Conservation (phyloP, 2,888 invertebrate genomes). For the Rambutsinella grinnellia region DNA sequence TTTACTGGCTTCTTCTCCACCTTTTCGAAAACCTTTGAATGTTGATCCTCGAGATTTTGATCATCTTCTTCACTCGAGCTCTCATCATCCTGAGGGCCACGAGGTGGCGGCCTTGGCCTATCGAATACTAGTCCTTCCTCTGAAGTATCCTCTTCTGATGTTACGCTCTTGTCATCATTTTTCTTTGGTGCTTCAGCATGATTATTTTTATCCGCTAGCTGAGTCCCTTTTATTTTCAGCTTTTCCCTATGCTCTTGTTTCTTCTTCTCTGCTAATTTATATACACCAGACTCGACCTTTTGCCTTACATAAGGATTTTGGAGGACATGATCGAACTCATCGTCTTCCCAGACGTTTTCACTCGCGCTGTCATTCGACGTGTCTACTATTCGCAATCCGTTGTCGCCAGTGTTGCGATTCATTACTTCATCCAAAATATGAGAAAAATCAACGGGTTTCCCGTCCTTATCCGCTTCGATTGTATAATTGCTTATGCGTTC, state of each 20-base stretch:
- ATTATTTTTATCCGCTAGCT: neutral
- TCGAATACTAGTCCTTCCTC: conserved; percentile 38
- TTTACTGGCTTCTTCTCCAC: conserved; percentile 14
- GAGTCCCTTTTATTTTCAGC: conserved; percentile 10
- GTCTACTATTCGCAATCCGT: conserved; percentile 47
- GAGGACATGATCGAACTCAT: conserved; percentile 56
- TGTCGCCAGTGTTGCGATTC: conserved; percentile 41
- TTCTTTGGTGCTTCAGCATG: neutral
- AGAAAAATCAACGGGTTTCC: conserved; percentile 42
- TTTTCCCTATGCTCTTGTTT: conserved; percentile 7
- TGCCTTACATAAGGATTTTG: conserved; percentile 40
- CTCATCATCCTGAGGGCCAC: conserved; percentile 7
- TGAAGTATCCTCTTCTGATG: conserved; percentile 37
- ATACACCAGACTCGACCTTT: conserved; percentile 13
- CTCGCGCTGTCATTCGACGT: conserved; percentile 50
- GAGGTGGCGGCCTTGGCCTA: conserved; percentile 15
- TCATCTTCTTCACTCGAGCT: conserved; percentile 48
- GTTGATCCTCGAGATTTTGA: neutral
- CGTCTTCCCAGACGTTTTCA: conserved; percentile 54
- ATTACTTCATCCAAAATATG: conserved; percentile 55
- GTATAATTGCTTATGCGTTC: conserved; percentile 58
- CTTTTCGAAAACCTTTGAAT: neutral
- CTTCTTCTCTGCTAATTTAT: conserved; percentile 33
- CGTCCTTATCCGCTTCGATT: conserved; percentile 33
- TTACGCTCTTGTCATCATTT: conserved; percentile 26